Evolutionary conservation across 2,113 vertebrate species (phyloP).

Genomic region (Herpetotheres cachinnans): DNA sequence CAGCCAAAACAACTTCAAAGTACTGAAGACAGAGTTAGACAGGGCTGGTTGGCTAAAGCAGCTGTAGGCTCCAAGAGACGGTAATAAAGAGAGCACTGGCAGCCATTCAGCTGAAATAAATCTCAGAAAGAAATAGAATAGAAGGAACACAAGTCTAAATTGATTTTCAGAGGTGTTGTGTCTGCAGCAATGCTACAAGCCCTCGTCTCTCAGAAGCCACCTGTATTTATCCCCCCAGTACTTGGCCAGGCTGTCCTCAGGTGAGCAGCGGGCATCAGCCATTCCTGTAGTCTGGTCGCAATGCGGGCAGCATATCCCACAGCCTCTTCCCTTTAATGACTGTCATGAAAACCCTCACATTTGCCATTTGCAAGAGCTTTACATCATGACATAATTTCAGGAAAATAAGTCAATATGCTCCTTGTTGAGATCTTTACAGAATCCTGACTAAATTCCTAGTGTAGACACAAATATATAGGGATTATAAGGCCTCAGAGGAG

Average conservation of each 20-base stretch:
- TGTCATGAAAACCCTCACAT: neutral
- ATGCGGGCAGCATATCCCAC: fast-evolving
- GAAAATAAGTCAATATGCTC: neutral
- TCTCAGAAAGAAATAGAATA: neutral
- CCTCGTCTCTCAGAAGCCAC: neutral
- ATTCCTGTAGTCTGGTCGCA: neutral
- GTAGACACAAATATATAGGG: neutral
- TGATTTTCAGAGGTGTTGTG: neutral
- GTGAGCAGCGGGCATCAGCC: neutral
- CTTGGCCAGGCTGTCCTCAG: neutral
- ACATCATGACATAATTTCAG: neutral
- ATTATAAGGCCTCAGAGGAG: neutral
- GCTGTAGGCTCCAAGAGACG: neutral
- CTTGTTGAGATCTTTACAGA: neutral
- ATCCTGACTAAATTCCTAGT: neutral
- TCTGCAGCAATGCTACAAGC: neutral
- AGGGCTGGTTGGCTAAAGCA: neutral
- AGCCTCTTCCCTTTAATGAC: neutral
- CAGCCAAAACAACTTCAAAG: slow-evolving; percentile 35
- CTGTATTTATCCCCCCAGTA: neutral
- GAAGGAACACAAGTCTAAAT: neutral
- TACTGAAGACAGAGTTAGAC: neutral
- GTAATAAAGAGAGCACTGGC: neutral
- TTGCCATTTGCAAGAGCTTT: neutral
- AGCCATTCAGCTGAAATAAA: slow-evolving; percentile 33